These are phyloP conservation scores for Pseudomyrmex dendroicus DNA, from an alignment of 1,140 invertebrate genomes.

Conservation along the genomic window DNA sequence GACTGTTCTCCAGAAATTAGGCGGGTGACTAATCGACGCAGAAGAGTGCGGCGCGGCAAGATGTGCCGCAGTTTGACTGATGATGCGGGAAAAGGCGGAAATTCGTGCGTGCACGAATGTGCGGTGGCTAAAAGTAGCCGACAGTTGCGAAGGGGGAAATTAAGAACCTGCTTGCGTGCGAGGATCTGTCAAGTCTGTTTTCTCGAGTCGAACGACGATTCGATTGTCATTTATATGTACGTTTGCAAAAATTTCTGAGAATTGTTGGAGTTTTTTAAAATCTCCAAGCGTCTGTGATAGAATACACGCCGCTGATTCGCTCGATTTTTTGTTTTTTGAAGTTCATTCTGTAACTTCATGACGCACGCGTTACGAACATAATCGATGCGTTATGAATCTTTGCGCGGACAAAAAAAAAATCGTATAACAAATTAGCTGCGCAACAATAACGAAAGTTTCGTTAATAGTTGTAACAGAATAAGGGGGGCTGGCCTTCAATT, in stretches of 20 bases:
- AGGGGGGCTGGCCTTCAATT: slow-evolving; percentile 33
- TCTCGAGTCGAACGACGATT: not conserved
- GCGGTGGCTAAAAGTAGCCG: slow-evolving; percentile 56
- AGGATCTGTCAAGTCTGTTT: slow-evolving; percentile 9
- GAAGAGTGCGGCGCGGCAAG: slow-evolving; percentile 3
- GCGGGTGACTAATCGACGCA: slow-evolving; percentile 68
- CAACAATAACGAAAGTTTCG: too few relatives aligned
- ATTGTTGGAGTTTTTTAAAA: not conserved
- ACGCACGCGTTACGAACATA: too few relatives aligned
- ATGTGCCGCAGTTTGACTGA: slow-evolving; percentile 64
- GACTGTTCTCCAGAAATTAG: slow-evolving; percentile 61
- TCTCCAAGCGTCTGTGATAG: not conserved
- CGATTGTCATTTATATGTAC: not conserved
- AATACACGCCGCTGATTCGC: slow-evolving; percentile 14
- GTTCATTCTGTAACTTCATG: not conserved
- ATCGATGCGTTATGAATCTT: too few relatives aligned
- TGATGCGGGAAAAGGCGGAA: slow-evolving; percentile 68
- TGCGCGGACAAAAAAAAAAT: too few relatives aligned
- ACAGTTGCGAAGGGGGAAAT: slow-evolving; percentile 26
- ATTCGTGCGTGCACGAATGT: slow-evolving; percentile 41
- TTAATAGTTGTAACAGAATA: too few relatives aligned
- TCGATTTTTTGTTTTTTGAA: not conserved
- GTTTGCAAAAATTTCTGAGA: not conserved
- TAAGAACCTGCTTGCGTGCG: slow-evolving; percentile 1
- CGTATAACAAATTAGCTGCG: too few relatives aligned